Conservation (phyloP, 2,797 vertebrate genomes). For the Chaetophractus vellerosus region DNA sequence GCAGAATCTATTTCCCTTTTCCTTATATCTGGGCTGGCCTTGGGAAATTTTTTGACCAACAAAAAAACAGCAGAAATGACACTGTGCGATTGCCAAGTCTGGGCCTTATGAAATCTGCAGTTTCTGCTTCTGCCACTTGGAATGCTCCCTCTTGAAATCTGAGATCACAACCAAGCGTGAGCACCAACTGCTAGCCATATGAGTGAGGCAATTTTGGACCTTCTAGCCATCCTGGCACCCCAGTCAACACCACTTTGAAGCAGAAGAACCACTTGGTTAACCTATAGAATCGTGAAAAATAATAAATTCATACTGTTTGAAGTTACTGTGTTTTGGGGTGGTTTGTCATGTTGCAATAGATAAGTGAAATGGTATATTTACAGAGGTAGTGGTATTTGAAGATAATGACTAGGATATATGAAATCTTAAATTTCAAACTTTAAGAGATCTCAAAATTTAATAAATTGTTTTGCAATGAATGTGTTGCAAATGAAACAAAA, state of each 20-base stretch:
- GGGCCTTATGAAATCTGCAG: not conserved
- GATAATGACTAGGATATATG: not conserved
- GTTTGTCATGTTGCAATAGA: not conserved
- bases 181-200: not conserved
- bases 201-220: not conserved
- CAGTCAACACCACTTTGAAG: not conserved
- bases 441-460: not conserved
- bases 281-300: not conserved
- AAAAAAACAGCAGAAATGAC: not conserved
- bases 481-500: conserved; percentile 38
- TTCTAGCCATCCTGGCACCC: not conserved
- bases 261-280: not conserved
- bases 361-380: not conserved
- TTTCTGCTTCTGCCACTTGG: not conserved
- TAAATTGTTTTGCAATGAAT: conserved; percentile 9
- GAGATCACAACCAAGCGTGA: not conserved
- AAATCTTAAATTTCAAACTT: not conserved
- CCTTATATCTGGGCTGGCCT: not conserved
- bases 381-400: not conserved
- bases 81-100: not conserved
- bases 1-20: not conserved
- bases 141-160: not conserved
- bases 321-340: not conserved
- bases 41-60: not conserved
- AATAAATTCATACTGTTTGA: not conserved